Percentiles rank a stretch among this genome's conserved stretches.
phyloP scores from a whole-genome alignment of 2,888 invertebrate species.

The Drosophila paranaensis region DNA sequence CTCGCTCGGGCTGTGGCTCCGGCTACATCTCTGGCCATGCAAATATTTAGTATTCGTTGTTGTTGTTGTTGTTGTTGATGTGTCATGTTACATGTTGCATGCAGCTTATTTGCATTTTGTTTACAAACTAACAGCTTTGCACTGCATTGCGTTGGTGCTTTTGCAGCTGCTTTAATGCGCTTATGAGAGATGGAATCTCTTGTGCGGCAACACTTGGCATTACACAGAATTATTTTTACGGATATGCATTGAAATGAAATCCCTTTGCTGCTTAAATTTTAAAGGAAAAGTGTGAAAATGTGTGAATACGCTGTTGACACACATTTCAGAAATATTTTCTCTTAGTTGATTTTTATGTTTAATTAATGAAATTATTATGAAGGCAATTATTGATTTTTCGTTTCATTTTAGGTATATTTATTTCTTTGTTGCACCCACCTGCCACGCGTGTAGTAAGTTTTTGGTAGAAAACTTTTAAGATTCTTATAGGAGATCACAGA shows the following conservation, averaged over 20 bases:
- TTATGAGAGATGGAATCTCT: conserved; percentile 49
- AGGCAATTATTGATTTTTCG: no score
- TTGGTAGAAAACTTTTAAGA: conserved; percentile 84
- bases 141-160: conserved; percentile 32
- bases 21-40: no score
- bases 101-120: conserved; percentile 64
- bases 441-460: conserved; percentile 84
- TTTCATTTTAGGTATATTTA: background rate
- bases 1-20: conserved; percentile 1
- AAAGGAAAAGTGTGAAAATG: background rate
- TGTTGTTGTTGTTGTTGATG: conserved; percentile 16
- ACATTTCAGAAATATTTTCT: background rate
- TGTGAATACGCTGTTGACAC: no score
- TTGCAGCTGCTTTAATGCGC: conserved; percentile 57
- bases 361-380: background rate
- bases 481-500: conserved; percentile 85
- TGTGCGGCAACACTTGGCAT: conserved; percentile 58
- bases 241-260: conserved; percentile 18
- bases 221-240: conserved; percentile 38
- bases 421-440: conserved; percentile 76
- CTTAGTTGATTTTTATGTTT: background rate
- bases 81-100: conserved; percentile 29
- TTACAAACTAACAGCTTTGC: conserved; percentile 54
- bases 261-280: background rate
- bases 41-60: conserved; percentile 4